Conservation (phyloP, 2,888 invertebrate genomes). For the Liposcelis brunnea region DNA sequence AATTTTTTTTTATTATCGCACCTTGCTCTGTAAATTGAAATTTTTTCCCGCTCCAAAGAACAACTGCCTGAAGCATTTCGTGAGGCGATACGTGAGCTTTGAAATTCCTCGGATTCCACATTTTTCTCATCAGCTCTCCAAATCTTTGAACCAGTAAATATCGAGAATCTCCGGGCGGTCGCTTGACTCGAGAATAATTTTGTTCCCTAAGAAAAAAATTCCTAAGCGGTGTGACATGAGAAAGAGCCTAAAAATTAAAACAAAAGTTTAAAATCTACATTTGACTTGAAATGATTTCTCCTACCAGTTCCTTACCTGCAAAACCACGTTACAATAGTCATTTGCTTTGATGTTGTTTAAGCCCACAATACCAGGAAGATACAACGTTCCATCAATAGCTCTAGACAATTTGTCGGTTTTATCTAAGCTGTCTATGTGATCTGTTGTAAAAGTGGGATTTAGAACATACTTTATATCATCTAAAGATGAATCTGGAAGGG, state of each 20-base stretch:
- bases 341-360: conserved; percentile 99
- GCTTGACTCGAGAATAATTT: conserved; percentile 72
- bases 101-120: conserved; percentile 98
- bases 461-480: conserved; percentile 98
- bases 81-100: conserved; percentile 99
- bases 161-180: conserved; percentile 90
- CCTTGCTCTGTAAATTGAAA: conserved; percentile 98
- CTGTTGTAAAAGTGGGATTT: conserved; percentile 83
- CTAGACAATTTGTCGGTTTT: conserved; percentile 67
- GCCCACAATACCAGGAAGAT: conserved; percentile 94
- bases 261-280: not conserved
- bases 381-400: conserved; percentile 91
- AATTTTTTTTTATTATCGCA: conserved; percentile 26
- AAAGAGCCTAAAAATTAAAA: conserved; percentile 50
- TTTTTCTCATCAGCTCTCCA: conserved; percentile 87
- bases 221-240: conserved; percentile 85
- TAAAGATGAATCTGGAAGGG: conserved; percentile 77
- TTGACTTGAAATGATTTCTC: not conserved
- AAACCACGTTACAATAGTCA: conserved; percentile 97
- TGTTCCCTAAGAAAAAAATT: conserved; percentile 90
- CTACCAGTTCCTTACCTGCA: conserved; percentile 48
- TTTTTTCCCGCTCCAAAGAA: conserved; percentile 87
- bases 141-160: conserved; percentile 81
- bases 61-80: conserved; percentile 98
- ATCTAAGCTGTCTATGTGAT: conserved; percentile 71